These are phyloP conservation scores for Altica lythri DNA, from an alignment of 2,888 invertebrate species.

Conservation along the genomic window DNA sequence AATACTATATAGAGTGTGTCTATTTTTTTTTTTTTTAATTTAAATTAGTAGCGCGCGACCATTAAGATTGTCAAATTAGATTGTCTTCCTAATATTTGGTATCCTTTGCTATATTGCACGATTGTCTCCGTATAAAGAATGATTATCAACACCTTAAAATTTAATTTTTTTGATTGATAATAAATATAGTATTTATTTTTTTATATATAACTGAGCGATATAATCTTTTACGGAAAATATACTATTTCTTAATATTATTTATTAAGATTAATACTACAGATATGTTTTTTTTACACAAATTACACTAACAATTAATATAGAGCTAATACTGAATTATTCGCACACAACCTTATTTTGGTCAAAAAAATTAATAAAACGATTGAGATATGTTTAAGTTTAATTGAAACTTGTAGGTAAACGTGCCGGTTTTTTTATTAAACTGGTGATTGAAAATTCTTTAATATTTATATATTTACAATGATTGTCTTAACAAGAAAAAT, in stretches of 20 bases:
- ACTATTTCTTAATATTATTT: slow-evolving; percentile 34
- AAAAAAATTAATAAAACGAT: slow-evolving; percentile 36
- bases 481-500: slow-evolving; percentile 31
- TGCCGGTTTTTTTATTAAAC: slow-evolving; percentile 14
- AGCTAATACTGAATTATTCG: slow-evolving; percentile 36
- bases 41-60: slow-evolving; percentile 19
- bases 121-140: slow-evolving; percentile 48
- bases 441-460: too few relatives aligned
- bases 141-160: slow-evolving; percentile 30
- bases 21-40: slow-evolving; percentile 1
- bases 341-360: slow-evolving; percentile 40
- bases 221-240: slow-evolving; percentile 45
- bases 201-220: slow-evolving; percentile 26
- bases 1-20: slow-evolving; percentile 5
- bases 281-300: slow-evolving; percentile 47
- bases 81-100: slow-evolving; percentile 43
- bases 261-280: slow-evolving; percentile 42
- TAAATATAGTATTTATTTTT: slow-evolving; percentile 32
- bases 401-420: slow-evolving; percentile 54
- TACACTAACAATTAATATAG: slow-evolving; percentile 31
- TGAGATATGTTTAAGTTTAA: slow-evolving; percentile 47
- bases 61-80: neutral
- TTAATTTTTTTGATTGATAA: slow-evolving; percentile 25
- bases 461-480: slow-evolving; percentile 27
- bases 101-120: slow-evolving; percentile 52